Conservation (phyloP, 2,797 vertebrate genomes). For the Myripristis jacobus region DNA sequence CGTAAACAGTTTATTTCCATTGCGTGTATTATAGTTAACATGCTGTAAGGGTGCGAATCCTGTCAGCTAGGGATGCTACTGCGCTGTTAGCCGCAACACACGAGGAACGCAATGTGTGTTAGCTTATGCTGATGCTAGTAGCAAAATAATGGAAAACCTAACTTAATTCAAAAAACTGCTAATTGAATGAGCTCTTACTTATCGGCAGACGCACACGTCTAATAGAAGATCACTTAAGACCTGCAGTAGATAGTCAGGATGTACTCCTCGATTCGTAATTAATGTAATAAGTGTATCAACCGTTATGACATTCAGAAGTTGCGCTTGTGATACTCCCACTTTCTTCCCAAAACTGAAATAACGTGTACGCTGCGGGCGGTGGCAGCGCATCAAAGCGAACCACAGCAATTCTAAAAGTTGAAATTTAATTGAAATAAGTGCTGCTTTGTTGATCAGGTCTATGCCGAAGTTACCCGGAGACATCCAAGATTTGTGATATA, state of each 20-base stretch:
- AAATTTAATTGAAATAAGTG: too few relatives aligned
- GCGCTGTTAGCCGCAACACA: constrained; percentile 33
- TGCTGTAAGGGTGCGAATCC: background rate
- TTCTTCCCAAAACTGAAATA: too few relatives aligned
- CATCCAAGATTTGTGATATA: background rate
- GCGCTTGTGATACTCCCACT: too few relatives aligned
- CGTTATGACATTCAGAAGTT: background rate
- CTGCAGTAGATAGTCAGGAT: accelerated
- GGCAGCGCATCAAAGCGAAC: too few relatives aligned
- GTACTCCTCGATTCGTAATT: background rate
- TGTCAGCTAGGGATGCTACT: background rate
- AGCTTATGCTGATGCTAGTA: constrained; percentile 24
- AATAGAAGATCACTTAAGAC: accelerated
- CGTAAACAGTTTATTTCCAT: background rate
- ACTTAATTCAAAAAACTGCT: background rate
- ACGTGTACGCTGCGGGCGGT: too few relatives aligned
- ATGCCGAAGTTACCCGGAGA: background rate
- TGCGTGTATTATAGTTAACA: background rate
- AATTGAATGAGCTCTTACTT: background rate
- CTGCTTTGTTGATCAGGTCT: background rate
- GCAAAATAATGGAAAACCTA: constrained; percentile 14
- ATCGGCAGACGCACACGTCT: background rate
- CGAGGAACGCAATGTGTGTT: constrained; percentile 49
- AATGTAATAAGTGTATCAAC: background rate
- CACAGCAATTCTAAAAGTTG: too few relatives aligned